Percentiles rank a stretch among this genome's conserved stretches.
Evolutionary conservation across 2,888 invertebrate genomes (phyloP).

Genomic region (Eristalis intricaria): DNA sequence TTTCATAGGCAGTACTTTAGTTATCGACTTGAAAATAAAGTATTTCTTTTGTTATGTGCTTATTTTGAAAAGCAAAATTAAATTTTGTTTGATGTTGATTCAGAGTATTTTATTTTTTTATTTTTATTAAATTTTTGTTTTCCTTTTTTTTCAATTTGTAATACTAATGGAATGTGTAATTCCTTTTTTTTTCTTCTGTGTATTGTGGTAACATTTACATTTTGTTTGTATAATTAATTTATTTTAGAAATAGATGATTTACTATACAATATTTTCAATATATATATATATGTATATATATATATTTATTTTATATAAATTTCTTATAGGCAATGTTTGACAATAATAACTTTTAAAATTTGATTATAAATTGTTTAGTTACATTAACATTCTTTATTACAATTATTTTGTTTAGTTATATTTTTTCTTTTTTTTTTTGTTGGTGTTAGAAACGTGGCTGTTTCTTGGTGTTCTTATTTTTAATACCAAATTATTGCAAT

Average conservation of each 20-base stretch:
- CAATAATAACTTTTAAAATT: conserved; percentile 70
- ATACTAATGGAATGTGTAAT: conserved; percentile 49
- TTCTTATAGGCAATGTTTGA: conserved; percentile 70
- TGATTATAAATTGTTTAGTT: conserved; percentile 64
- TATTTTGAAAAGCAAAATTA: background rate
- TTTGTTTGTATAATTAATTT: conserved; percentile 65
- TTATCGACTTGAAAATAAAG: background rate
- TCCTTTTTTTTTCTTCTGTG: conserved; percentile 25
- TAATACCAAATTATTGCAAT: conserved; percentile 21
- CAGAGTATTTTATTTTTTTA: background rate
- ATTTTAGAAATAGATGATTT: conserved; percentile 70
- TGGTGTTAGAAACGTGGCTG: background rate
- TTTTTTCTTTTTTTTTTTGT: conserved; percentile 10
- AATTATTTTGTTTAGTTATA: conserved; percentile 16
- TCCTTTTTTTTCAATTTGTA: conserved; percentile 19
- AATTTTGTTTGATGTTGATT: conserved; percentile 25
- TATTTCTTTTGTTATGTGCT: background rate
- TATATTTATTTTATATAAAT: conserved; percentile 61
- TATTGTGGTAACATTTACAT: conserved; percentile 65
- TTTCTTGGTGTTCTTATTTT: conserved; percentile 14
- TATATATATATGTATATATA: conserved; percentile 34
- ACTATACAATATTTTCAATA: conserved; percentile 71
- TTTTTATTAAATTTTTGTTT: background rate
- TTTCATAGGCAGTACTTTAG: background rate
- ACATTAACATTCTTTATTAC: conserved; percentile 50